Conservation (phyloP, 2,113 vertebrate species). For the Psittacula cyanocephala region DNA sequence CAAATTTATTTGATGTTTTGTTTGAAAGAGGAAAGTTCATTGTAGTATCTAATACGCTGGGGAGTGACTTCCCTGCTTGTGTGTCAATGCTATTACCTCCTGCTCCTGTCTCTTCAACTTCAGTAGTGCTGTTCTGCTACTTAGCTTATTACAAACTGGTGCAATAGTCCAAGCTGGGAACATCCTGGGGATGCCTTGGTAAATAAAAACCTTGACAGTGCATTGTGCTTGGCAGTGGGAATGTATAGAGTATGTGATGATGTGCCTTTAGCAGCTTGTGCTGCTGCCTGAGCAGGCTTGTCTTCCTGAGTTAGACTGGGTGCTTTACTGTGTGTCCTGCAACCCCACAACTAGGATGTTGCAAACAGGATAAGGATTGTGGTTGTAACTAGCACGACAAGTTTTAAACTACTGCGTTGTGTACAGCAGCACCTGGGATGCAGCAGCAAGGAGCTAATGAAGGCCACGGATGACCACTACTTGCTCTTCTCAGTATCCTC, state of each 20-base stretch:
- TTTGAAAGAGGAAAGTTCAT: slow-evolving; percentile 25
- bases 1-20: not conserved
- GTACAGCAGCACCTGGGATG: not conserved
- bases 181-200: not conserved
- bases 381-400: not conserved
- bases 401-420: not conserved
- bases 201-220: not conserved
- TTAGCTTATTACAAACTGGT: not conserved
- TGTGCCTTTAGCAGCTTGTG: not conserved
- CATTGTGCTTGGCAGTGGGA: not conserved
- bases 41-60: fast-evolving
- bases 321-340: not conserved
- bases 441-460: not conserved
- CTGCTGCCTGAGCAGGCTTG: not conserved
- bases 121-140: not conserved
- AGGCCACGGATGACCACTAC: not conserved
- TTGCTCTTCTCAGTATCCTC: not conserved
- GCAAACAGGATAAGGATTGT: not conserved
- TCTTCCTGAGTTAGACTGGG: not conserved
- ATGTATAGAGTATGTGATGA: fast-evolving
- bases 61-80: not conserved
- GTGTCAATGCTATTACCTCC: not conserved
- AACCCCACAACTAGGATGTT: not conserved
- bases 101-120: not conserved
- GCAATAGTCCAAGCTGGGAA: not conserved